Base-by-base conservation (phyloP, 2,888 invertebrate species). In the Apeira syringaria region DNA sequence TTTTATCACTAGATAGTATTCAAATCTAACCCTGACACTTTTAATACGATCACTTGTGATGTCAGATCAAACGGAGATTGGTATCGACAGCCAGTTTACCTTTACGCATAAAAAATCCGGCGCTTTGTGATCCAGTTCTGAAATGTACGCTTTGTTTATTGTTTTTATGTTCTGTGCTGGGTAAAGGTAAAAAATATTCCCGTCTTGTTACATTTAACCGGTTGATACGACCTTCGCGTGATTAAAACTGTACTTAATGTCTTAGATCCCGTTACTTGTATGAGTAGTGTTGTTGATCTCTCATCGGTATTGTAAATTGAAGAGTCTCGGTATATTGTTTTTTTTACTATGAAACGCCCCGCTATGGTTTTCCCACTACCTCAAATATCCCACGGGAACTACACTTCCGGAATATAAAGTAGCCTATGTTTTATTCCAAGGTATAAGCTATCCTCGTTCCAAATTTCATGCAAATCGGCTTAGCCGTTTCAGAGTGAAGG, bases 181-280 rank as follows among this genome's bases (percentile, higher is more conserved):
- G 40, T 46, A 43, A 34, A 37, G 29, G 61, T 57, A 77, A 79
- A 80, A 81, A 62, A 45, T 17, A 59, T 63, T 72, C 66, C 69
- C 7, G 20, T 7, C 20, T n/a, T 72, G 73, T 68, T 76, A 65
- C 58, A 50, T 42, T 58, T 45, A 55, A 77, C 77, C 74, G 74
- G 77, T 75, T 45, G 38, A 53, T 57, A 59, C 66, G 80, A 74
- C 81, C 83, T 81, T 81, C 77, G 51, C 42, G 34, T 43, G 40
- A 29, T 58, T 32, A 29, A 46, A 49, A 47, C 43, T 39, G 40
- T 50, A 37, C 27, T 27, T 37, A 44, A 47, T 50, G 53, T 59
- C 64, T 68, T 53, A 50, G 25, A 28, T 40, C 54, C 66, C 53
- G 67, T 62, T 70, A 61, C 45, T 52, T 50, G 46, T 40, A 42